phyloP scores from a whole-genome alignment of 1,140 invertebrate species.

The Geopemphigus sp. region DNA sequence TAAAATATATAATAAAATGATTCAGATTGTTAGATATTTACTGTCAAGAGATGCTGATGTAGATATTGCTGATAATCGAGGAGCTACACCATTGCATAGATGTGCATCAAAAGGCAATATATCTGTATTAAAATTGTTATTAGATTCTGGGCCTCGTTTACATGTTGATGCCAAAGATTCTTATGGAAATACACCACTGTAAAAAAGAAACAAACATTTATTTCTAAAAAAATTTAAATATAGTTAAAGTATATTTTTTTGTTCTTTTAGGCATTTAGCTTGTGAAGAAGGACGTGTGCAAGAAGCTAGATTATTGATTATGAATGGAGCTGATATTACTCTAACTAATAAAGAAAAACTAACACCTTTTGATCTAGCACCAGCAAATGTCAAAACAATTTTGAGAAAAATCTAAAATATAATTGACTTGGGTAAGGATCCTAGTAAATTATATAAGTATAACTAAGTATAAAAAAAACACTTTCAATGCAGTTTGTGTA shows the following conservation, averaged over 20 bases:
- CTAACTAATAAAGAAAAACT: slow-evolving; percentile 70
- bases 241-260: neutral
- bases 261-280: slow-evolving; percentile 68
- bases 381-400: slow-evolving; percentile 19
- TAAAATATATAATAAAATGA: neutral
- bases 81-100: slow-evolving; percentile 80
- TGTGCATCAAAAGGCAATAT: slow-evolving; percentile 77
- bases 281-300: slow-evolving; percentile 79
- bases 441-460: too few species aligned
- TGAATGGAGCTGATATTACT: slow-evolving; percentile 65
- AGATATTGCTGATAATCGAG: slow-evolving; percentile 70
- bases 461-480: too few species aligned
- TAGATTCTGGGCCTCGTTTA: slow-evolving; percentile 61
- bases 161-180: slow-evolving; percentile 60
- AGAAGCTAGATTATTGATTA: slow-evolving; percentile 67
- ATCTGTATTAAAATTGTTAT: slow-evolving; percentile 68
- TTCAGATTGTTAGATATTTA: slow-evolving; percentile 66
- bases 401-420: slow-evolving; percentile 40
- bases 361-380: slow-evolving; percentile 66
- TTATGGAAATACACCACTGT: slow-evolving; percentile 71
- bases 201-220: slow-evolving; percentile 54
- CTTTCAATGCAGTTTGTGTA: too few species aligned
- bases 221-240: neutral
- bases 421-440: neutral
- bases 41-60: slow-evolving; percentile 71